Evolutionary conservation across 2,113 vertebrate genomes (phyloP).

Genomic region (Albula glossodonta): DNA sequence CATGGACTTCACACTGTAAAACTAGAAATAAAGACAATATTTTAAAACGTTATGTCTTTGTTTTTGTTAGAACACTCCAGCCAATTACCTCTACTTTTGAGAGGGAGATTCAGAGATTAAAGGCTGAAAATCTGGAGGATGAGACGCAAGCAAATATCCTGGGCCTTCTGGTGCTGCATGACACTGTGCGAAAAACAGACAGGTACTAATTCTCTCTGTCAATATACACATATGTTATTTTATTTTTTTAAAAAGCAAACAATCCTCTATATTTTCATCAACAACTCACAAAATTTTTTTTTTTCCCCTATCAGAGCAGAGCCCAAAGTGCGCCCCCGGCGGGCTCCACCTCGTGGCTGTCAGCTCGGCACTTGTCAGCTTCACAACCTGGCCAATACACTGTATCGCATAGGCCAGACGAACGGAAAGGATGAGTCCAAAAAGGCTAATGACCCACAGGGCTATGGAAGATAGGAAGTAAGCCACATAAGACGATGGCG

Average conservation of each 20-base stretch:
- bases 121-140: slow-evolving; percentile 30
- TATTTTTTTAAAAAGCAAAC: no score
- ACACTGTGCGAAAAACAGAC: slow-evolving; percentile 33
- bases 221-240: no score
- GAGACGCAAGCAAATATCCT: slow-evolving; percentile 32
- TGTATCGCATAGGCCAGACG: slow-evolving; percentile 61
- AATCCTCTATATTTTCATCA: not conserved
- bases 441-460: slow-evolving; percentile 59
- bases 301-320: slow-evolving; percentile 38
- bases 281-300: not conserved
- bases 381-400: slow-evolving; percentile 69
- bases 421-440: slow-evolving; percentile 64
- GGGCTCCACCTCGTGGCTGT: slow-evolving; percentile 61
- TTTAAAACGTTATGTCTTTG: slow-evolving; percentile 25
- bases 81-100: slow-evolving; percentile 27
- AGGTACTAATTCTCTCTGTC: not conserved
- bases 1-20: no score
- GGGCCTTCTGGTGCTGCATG: slow-evolving; percentile 42
- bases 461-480: slow-evolving; percentile 64
- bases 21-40: not conserved
- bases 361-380: slow-evolving; percentile 73
- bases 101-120: slow-evolving; percentile 30
- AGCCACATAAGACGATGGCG: slow-evolving; percentile 24
- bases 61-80: slow-evolving; percentile 40
- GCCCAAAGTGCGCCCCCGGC: slow-evolving; percentile 40